Base-by-base conservation (phyloP, 1,140 invertebrate species). In the Gryon sp. region DNA sequence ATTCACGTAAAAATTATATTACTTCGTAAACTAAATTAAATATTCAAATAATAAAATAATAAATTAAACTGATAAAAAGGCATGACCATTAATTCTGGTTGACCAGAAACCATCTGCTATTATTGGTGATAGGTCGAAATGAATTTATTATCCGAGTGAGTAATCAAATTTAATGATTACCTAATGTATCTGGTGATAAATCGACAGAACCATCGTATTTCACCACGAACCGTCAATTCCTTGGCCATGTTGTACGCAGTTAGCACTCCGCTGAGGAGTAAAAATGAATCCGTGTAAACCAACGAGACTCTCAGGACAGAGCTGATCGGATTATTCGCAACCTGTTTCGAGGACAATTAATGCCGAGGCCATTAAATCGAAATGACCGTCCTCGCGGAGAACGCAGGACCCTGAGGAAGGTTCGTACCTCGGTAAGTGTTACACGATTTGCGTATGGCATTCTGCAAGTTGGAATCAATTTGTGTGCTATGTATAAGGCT, bases 251-350 rank as follows among this genome's bases (percentile, higher is more conserved):
- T 90, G 74, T 92, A 91, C 3, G 92, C 90, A 0, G 90, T 89
- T n/a, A 93, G 80, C 2, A 92, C 88, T 0, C 92, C 93, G 66
- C 92, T 93, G 8, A 93, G 80, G 14, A 93, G 78, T 5, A 93
- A 84, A 83, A 93, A 92, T 28, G 91, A 88, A 80, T 93, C 93
- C 2, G 92, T 92, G 82, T 92, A 92, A 53, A 93, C 88, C 81
- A 92, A 84, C 0, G 92, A 91, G 19, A 90, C 88, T 65, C 93
- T 89, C 28, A 92, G 86, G 74, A 91, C 76, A 1, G 90, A 89
- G 79, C 90, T 92, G 5, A 90, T 65, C 0, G 91, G 90, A 59
- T 89, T 87, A 62, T 91, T 91, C 16, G 91, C 87, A n/a, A 90
- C 75, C 92, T 92, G 79, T 63, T 86, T 86, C 72, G 43, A 75